Evolutionary conservation across 2,113 vertebrate species (phyloP), one percentile per base, ranked within the genome.

Genomic region (Herpetotheres cachinnans): DNA sequence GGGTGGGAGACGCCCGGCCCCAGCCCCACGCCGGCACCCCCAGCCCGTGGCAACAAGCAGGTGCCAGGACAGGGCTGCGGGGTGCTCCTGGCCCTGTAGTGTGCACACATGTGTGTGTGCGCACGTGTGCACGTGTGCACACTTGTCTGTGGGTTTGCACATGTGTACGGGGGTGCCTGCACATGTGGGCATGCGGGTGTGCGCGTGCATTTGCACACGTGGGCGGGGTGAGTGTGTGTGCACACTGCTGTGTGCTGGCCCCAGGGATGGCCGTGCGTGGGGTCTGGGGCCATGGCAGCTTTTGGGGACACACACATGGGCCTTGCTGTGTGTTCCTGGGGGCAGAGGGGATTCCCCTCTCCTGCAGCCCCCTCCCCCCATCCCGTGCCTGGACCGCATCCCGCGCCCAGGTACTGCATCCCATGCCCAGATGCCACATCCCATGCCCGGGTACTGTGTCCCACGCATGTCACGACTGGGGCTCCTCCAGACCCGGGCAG

Each of bases 381-480:
- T 12, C 59, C 42, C 16, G 3, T n/a, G 7, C 10, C 25, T 50
- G 49, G 42, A 42, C 42, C 42, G 12, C 42, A 42, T 42, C 14
- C 42, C 14, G 14, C 14, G 42, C 42, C 42, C 42, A 42, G 42
- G 42, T 42, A 42, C 42, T 42, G 42, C 42, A 11, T 42, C 42
- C 42, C 42, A 42, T 42, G 42, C 42, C n/a, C n/a, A n/a, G n/a
- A n/a, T n/a, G n/a, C n/a, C n/a, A n/a, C 42, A 11, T 42, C 42
- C 42, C 42, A 42, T 42, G 42, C 42, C n/a, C n/a, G n/a, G n/a
- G n/a, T n/a, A n/a, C n/a, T n/a, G n/a, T n/a, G n/a, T n/a, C n/a
- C n/a, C 42, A 42, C 42, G 14, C 42, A 42, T 42, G 42, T 14
- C 38, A 1, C 0, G 3, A 16, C 5, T 1, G 32, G 9, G 16